These are phyloP conservation scores for Microchrysa polita DNA, from an alignment of 2,888 invertebrate genomes.

Conservation along the genomic window DNA sequence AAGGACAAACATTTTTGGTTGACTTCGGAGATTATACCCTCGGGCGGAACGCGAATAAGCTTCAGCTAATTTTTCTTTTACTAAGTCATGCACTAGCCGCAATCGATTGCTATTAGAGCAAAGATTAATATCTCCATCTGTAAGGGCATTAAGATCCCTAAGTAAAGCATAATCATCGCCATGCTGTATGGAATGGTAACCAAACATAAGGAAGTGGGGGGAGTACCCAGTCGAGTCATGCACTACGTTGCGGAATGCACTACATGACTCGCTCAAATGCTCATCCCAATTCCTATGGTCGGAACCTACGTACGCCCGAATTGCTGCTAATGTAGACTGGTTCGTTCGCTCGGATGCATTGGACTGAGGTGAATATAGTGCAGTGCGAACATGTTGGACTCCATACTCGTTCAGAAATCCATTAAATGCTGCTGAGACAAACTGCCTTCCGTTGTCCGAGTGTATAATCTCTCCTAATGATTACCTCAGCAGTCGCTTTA, in stretches of 20 bases:
- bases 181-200: conserved; percentile 15
- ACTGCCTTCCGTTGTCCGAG: conserved; percentile 14
- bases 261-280: neutral
- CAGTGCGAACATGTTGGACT: too few species aligned
- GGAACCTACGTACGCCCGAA: conserved; percentile 9
- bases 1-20: neutral
- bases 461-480: neutral
- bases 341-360: conserved; percentile 32
- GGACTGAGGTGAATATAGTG: too few species aligned
- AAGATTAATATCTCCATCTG: conserved; percentile 9
- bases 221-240: conserved; percentile 13
- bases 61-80: neutral
- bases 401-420: too few species aligned
- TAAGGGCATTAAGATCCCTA: neutral
- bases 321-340: conserved; percentile 17
- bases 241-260: neutral
- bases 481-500: too few species aligned
- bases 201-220: conserved; percentile 23
- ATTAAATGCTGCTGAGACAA: neutral
- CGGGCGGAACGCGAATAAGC: neutral
- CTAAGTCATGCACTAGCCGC: neutral
- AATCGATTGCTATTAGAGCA: neutral
- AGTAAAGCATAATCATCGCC: conserved; percentile 8
- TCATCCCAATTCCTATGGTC: conserved; percentile 17
- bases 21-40: neutral